A percentile compares a stretch with the other conserved stretches of the same genome.
These are phyloP conservation scores for Phylloscopus whistleri DNA, from an alignment of 2,113 vertebrate genomes.

Conservation along the genomic window DNA sequence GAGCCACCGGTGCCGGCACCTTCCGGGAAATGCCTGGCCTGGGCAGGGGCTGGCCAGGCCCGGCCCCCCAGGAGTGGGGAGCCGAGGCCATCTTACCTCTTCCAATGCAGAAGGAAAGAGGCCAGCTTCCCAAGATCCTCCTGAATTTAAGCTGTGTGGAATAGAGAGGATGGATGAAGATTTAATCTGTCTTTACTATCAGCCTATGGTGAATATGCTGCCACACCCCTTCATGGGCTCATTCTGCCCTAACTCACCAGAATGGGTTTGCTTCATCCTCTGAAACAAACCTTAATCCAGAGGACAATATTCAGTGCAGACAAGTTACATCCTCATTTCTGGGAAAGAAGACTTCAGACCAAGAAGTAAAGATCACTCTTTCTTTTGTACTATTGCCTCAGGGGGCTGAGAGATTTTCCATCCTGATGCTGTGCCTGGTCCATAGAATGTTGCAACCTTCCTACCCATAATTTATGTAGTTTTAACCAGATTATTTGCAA, in stretches of 20 bases:
- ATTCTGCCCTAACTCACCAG: background rate
- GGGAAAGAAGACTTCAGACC: background rate
- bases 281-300: background rate
- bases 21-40: no score
- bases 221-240: accelerated
- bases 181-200: background rate
- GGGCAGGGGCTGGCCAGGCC: no score
- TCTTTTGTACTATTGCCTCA: background rate
- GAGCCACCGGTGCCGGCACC: no score
- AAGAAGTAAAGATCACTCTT: background rate
- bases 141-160: no score
- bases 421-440: background rate
- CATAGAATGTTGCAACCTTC: background rate
- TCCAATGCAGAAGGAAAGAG: no score
- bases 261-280: background rate
- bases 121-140: no score
- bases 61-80: no score
- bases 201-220: background rate
- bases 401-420: background rate
- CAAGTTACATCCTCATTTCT: background rate
- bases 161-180: background rate
- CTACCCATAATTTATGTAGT: background rate
- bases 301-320: background rate
- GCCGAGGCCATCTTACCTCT: no score
- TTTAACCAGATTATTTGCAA: background rate